phyloP scores from a whole-genome alignment of 2,888 invertebrate species.

The Dermolepida albohirtum region DNA sequence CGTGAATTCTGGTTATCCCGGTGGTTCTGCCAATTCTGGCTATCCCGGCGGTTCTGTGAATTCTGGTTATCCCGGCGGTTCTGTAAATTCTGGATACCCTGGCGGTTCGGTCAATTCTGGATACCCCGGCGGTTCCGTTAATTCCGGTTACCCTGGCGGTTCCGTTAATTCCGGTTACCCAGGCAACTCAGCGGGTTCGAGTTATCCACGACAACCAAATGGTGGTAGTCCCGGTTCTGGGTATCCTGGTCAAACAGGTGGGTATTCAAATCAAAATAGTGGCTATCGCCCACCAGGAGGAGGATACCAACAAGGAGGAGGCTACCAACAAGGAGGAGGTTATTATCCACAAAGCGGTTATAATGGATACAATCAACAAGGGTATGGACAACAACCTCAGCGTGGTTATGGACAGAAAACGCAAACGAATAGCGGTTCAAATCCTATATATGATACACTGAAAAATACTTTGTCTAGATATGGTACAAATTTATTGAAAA shows the following conservation, averaged over 20 bases:
- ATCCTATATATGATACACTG: slow-evolving; percentile 58
- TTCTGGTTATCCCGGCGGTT: slow-evolving; percentile 47
- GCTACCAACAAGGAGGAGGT: slow-evolving; percentile 24
- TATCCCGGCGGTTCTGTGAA: slow-evolving; percentile 40
- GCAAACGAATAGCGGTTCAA: slow-evolving; percentile 51
- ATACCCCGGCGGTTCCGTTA: slow-evolving; percentile 50
- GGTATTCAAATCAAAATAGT: slow-evolving; percentile 43
- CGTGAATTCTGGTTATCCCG: slow-evolving; percentile 41
- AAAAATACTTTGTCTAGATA: slow-evolving; percentile 60
- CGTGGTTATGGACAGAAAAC: slow-evolving; percentile 41
- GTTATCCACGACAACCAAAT: too few relatives aligned
- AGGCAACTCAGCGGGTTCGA: slow-evolving; percentile 41
- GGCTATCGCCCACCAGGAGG: slow-evolving; percentile 48
- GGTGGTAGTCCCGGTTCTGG: slow-evolving; percentile 52
- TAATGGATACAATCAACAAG: slow-evolving; percentile 31
- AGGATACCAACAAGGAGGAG: slow-evolving; percentile 41
- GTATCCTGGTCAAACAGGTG: slow-evolving; percentile 38
- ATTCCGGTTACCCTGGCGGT: slow-evolving; percentile 46
- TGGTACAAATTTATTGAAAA: slow-evolving; percentile 63
- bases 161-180: slow-evolving; percentile 45
- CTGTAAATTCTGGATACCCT: slow-evolving; percentile 38
- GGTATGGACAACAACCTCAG: slow-evolving; percentile 18
- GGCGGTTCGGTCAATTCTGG: slow-evolving; percentile 40
- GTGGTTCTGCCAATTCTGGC: slow-evolving; percentile 51
- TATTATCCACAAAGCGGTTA: neutral